Evolutionary conservation across 2,113 vertebrate species (phyloP).

Genomic region (Hoplias malabaricus): DNA sequence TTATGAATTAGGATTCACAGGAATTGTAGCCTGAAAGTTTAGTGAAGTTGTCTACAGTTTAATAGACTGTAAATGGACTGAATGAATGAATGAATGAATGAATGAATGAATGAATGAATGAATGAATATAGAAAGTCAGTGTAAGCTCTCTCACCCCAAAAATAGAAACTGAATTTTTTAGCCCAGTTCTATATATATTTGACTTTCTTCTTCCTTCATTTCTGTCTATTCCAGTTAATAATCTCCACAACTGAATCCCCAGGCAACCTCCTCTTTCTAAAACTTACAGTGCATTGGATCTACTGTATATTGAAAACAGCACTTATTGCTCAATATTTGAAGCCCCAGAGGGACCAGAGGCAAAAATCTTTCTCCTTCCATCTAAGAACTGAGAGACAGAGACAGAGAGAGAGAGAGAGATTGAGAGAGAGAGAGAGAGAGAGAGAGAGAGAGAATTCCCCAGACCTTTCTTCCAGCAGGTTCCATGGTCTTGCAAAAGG

Average conservation of each 20-base stretch:
- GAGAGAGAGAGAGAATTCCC: slow-evolving; percentile 26
- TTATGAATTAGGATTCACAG: too few species aligned
- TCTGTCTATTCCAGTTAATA: not conserved
- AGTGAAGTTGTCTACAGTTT: too few species aligned
- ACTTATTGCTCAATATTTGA: slow-evolving; percentile 19
- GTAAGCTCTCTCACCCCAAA: too few species aligned
- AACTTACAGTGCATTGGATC: not conserved
- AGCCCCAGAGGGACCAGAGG: slow-evolving; percentile 10
- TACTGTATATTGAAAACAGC: slow-evolving; percentile 14
- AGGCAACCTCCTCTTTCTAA: not conserved
- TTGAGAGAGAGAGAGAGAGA: not conserved
- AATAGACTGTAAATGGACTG: too few species aligned
- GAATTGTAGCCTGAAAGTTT: too few species aligned
- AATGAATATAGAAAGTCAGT: too few species aligned
- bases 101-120: too few species aligned
- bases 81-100: too few species aligned
- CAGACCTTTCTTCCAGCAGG: slow-evolving; percentile 31
- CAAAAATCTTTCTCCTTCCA: too few species aligned
- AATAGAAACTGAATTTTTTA: not conserved
- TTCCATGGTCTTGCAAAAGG: slow-evolving; percentile 48
- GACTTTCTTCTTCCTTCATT: not conserved
- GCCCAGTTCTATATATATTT: not conserved
- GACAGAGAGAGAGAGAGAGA: not conserved
- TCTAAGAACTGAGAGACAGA: slow-evolving; percentile 1
- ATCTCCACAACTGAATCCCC: not conserved